A percentile compares a stretch with the other conserved stretches of the same genome.
phyloP scores from a whole-genome alignment of 2,888 invertebrate genomes.

The Metacarcinus magister region DNA sequence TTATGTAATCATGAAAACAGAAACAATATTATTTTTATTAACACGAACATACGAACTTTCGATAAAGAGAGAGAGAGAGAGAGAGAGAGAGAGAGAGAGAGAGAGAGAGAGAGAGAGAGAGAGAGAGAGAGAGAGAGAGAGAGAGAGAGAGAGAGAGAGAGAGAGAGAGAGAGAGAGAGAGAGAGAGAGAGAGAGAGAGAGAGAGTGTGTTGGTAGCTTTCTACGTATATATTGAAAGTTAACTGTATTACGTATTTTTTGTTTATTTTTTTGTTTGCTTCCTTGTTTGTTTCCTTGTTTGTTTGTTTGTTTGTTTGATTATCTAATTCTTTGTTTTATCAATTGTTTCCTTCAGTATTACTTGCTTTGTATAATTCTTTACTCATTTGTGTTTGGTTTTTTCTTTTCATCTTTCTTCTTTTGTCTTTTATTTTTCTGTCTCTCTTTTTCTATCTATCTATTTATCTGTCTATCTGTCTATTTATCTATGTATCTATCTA shows the following conservation, averaged over 20 bases:
- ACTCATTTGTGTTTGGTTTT: background rate
- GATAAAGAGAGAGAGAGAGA: conserved; percentile 20
- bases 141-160: conserved; percentile 48
- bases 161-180: no score
- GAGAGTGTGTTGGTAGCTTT: no score
- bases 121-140: conserved; percentile 5
- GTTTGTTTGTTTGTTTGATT: background rate
- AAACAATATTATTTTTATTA: background rate
- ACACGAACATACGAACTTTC: background rate
- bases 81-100: conserved; percentile 53
- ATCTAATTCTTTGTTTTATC: background rate
- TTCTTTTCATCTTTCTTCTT: background rate
- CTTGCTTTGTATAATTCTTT: background rate
- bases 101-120: conserved; percentile 47
- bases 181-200: no score
- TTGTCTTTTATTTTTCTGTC: background rate
- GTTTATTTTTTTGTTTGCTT: background rate
- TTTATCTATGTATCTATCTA: no score
- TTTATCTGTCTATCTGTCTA: no score
- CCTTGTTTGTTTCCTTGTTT: background rate
- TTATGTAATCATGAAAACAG: background rate
- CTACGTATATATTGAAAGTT: background rate
- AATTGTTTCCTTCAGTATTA: no score
- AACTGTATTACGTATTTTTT: background rate
- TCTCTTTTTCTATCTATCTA: background rate